Evolutionary conservation across 2,113 vertebrate genomes (phyloP), one percentile per base, ranked within the genome.

Genomic region (Okapia johnstoni): DNA sequence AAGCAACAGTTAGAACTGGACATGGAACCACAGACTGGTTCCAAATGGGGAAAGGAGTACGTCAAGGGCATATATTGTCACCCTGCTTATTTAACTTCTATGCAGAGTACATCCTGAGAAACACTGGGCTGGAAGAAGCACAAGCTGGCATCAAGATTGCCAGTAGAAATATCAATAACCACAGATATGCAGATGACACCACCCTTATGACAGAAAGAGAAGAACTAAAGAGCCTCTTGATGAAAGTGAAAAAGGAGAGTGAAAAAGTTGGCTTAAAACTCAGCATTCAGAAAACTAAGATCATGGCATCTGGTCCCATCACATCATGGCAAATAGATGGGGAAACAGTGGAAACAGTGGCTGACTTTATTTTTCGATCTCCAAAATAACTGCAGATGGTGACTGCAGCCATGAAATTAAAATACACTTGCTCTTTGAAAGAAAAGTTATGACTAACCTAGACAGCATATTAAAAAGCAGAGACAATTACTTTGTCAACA

Each of bases 141-240:
- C 30, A 63, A 63, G 61, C 61, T 66, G 61, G 33, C 5, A 66
- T 61, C 61, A 66, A 66, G 30, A 66, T n/a, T 66, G 4, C 33
- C 0, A 1, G 33, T 33, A 66, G 33, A n/a, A 66, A n/a, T n/a
- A 9, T 10, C 61, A n/a, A 19, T n/a, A n/a, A 66, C 63, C 17
- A 36, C 63, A 66, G 33, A 36, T 36, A 21, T 21, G 17, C 63
- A 66, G 17, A 66, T 66, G 17, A 66, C 1, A 36, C 63, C 63
- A 66, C 17, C 17, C 33, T 66, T 66, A 21, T 66, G 33, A 33
- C 63, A 66, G 63, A 66, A 66, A 66, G 17, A 36, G 17, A 66
- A 11, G 63, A 36, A 36, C 33, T 66, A 36, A 66, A 66, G 1
- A 66, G 17, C 63, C 8, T 36, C 33, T 66, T 66, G 63, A 19